Evolutionary conservation across 2,113 vertebrate species (phyloP), one percentile per base, ranked within the genome.

Genomic region (Labeo catla): DNA sequence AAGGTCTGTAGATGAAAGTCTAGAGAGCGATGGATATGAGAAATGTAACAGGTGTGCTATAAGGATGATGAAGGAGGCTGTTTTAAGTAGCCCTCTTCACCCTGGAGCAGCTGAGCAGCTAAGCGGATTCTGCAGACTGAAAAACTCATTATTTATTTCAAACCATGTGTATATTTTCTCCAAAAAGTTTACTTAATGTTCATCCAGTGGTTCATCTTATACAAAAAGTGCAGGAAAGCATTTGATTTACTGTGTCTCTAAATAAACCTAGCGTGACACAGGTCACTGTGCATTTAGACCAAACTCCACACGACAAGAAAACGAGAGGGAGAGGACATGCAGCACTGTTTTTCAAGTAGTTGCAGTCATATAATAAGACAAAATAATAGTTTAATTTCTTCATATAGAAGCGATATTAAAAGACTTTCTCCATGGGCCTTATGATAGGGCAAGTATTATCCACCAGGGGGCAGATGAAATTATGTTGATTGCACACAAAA

Each of bases 11-110:
- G 36, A 43, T 72, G 16, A 34, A 43, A 72, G 39, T 72, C 39
- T 72, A 73, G 39, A 73, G 19, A 45, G 68, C 43, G 39, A 77
- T 77, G 23, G 74, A 54, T 23, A 77, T 77, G 8, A 54, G 15
- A 77, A 77, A 77, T 77, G 23, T 54, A 10, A 36, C 74, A 54
- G 23, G 74, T 77, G 49, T 54, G 74, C 74, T 77, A 36, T 77
- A 77, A 77, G 8, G 49, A 77, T 77, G 49, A 54, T 34, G 74
- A 50, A 76, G 47, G 45, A 13, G 74, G 6, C 13, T 28, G 49
- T 76, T 52, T 76, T 28, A 76, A 34, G 54, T 13, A 59, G 34
- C 19, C 79, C 52, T 78, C 6, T 78, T 57, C 76, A n/a, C 16
- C 34, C 15, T 65, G 39, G 39, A 39, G 15, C 12, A 47, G 59